phyloP scores from a whole-genome alignment of 2,797 vertebrate species.

The Thamnophis elegans region DNA sequence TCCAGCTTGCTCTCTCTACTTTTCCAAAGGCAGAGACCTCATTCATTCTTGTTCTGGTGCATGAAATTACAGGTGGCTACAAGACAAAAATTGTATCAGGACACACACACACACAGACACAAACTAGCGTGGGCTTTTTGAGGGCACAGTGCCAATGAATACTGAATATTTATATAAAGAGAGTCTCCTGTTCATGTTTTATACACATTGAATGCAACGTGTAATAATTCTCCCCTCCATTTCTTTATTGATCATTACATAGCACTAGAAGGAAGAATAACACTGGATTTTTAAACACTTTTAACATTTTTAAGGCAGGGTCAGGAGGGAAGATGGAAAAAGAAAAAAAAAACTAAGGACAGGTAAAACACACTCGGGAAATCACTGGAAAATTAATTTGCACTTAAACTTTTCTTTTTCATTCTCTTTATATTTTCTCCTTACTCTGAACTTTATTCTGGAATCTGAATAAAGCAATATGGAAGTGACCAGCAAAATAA shows the following conservation, averaged over 20 bases:
- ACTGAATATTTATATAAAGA: constrained; percentile 55
- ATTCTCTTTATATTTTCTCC: constrained; percentile 61
- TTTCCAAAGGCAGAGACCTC: constrained; percentile 50
- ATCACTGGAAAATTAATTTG: constrained; percentile 78
- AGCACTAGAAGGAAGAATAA: constrained; percentile 55
- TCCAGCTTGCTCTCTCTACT: constrained; percentile 47
- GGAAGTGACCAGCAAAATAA: constrained; percentile 79
- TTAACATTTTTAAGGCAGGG: constrained; percentile 18
- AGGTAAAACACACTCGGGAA: constrained; percentile 63
- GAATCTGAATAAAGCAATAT: constrained; percentile 84
- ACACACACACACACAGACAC: constrained; percentile 34
- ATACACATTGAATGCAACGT: constrained; percentile 27
- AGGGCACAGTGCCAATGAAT: constrained; percentile 47
- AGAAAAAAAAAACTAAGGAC: constrained; percentile 67
- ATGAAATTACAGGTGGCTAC: constrained; percentile 21
- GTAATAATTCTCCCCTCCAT: constrained; percentile 45
- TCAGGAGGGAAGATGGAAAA: constrained; percentile 56
- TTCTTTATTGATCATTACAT: constrained; percentile 54
- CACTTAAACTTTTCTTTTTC: constrained; percentile 67
- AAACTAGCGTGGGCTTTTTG: constrained; percentile 35
- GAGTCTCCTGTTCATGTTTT: constrained; percentile 56
- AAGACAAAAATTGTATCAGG: constrained; percentile 49
- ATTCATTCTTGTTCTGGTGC: constrained; percentile 28
- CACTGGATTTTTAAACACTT: constrained; percentile 31
- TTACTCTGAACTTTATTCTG: constrained; percentile 72